phyloP scores from a whole-genome alignment of 1,140 invertebrate genomes.

The Drosophila ananassae region DNA sequence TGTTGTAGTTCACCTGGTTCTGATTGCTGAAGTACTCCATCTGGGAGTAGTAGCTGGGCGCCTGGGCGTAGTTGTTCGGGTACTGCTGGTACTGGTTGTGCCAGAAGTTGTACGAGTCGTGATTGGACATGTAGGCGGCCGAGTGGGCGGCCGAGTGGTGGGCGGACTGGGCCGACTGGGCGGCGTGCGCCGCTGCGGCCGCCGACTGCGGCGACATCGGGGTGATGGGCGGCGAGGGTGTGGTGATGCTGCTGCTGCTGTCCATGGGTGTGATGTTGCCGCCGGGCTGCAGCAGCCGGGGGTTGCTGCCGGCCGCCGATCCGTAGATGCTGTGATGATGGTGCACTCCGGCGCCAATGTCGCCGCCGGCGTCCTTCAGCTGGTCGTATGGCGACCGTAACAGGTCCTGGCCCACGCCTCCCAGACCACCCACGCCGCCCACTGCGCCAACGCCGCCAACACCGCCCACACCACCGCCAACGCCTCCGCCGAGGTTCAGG shows the following conservation, averaged over 20 bases:
- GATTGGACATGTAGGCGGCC: conserved; percentile 82
- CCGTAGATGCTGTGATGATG: conserved; percentile 83
- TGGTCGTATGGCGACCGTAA: conserved; percentile 75
- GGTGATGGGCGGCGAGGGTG: conserved; percentile 87
- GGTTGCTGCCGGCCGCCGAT: conserved; percentile 76
- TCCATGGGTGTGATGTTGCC: conserved; percentile 87
- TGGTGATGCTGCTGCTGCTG: conserved; percentile 88
- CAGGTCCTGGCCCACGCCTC: conserved; percentile 51
- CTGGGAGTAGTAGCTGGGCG: conserved; percentile 85
- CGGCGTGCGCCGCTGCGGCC: conserved; percentile 76
- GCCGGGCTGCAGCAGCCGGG: conserved; percentile 78
- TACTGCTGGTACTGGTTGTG: conserved; percentile 85
- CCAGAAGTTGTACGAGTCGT: conserved; percentile 84
- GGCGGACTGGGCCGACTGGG: conserved; percentile 71
- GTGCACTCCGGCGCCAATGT: conserved; percentile 63
- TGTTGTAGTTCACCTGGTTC: conserved; percentile 83
- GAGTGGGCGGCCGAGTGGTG: conserved; percentile 73
- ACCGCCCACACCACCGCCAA: conserved; percentile 24
- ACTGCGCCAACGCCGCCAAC: conserved; percentile 9
- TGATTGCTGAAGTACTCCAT: conserved; percentile 88
- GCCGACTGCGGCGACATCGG: conserved; percentile 85
- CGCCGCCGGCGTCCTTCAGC: conserved; percentile 77
- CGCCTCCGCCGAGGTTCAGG: conserved; percentile 26
- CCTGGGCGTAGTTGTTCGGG: conserved; percentile 86
- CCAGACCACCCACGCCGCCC: conserved; percentile 30